A percentile compares a stretch with the other conserved stretches of the same genome.
These are phyloP conservation scores for Glyphotaelius pellucidus DNA, from an alignment of 2,888 invertebrate species.

Conservation along the genomic window DNA sequence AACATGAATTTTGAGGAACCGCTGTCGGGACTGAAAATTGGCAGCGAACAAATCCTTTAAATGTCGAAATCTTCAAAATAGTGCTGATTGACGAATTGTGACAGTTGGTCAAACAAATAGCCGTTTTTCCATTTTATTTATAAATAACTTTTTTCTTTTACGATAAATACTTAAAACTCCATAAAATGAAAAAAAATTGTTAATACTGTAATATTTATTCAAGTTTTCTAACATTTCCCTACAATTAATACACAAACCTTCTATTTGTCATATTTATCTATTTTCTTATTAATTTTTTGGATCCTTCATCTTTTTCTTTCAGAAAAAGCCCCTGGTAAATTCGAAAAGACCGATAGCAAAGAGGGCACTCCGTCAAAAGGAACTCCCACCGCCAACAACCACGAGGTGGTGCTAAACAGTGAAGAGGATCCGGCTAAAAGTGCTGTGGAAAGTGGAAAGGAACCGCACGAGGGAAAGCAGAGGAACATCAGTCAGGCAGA, in stretches of 20 bases:
- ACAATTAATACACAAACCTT: neutral
- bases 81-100: too few relatives aligned
- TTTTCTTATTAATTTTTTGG: neutral
- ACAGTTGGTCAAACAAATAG: too few relatives aligned
- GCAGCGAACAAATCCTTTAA: too few relatives aligned
- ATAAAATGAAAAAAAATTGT: too few relatives aligned
- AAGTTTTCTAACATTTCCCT: too few relatives aligned
- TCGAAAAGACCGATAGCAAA: conserved; percentile 66
- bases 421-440: conserved; percentile 61
- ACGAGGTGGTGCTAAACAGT: conserved; percentile 27
- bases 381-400: conserved; percentile 70
- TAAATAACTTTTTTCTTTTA: too few relatives aligned
- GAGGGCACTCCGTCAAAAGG: conserved; percentile 67
- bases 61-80: too few relatives aligned
- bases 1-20: too few relatives aligned
- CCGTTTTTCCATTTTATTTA: too few relatives aligned
- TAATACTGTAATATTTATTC: too few relatives aligned
- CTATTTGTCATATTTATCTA: neutral
- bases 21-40: too few relatives aligned
- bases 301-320: neutral
- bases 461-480: conserved; percentile 67
- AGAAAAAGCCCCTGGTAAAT: conserved; percentile 62
- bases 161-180: too few relatives aligned
- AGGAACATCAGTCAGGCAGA: conserved; percentile 90
- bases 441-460: conserved; percentile 52